Evolutionary conservation across 1,140 invertebrate genomes (phyloP).

Genomic region (Rhyacophila brunnea): DNA sequence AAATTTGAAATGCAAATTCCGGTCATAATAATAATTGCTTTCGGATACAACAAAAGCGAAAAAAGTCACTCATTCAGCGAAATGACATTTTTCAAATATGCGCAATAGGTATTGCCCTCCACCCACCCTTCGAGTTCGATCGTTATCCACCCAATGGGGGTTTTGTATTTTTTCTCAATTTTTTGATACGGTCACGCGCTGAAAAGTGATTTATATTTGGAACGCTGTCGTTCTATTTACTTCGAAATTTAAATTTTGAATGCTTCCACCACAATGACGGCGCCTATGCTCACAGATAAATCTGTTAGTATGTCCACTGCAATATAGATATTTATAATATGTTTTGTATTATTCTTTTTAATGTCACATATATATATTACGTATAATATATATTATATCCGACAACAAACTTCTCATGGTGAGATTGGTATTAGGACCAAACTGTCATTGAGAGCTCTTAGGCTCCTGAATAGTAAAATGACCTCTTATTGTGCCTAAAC

Average conservation of each 20-base stretch:
- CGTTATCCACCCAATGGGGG: conserved; percentile 3
- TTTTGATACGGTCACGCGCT: conserved; percentile 3
- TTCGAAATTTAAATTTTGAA: conserved; percentile 10
- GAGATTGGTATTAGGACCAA: too few relatives aligned
- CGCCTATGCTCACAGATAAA: too few relatives aligned
- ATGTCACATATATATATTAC: too few relatives aligned
- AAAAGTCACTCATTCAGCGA: background rate
- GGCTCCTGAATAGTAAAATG: too few relatives aligned
- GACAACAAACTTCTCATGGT: too few relatives aligned
- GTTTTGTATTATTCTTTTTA: too few relatives aligned
- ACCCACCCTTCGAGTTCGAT: background rate
- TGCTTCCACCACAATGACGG: background rate
- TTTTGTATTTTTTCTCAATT: conserved; percentile 11
- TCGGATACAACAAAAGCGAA: background rate
- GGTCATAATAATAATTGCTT: conserved; percentile 1
- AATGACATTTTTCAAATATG: background rate
- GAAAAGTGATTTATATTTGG: conserved; percentile 10
- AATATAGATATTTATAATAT: too few relatives aligned
- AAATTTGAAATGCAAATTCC: conserved; percentile 5
- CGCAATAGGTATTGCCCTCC: background rate
- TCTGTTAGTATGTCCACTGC: too few relatives aligned
- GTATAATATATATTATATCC: too few relatives aligned
- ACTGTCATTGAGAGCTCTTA: too few relatives aligned
- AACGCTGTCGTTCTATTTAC: conserved; percentile 12
- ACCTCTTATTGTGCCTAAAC: too few relatives aligned